A percentile compares a stretch with the other conserved stretches of the same genome.
phyloP scores from a whole-genome alignment of 1,140 invertebrate genomes.

The Diorhabda carinulata region DNA sequence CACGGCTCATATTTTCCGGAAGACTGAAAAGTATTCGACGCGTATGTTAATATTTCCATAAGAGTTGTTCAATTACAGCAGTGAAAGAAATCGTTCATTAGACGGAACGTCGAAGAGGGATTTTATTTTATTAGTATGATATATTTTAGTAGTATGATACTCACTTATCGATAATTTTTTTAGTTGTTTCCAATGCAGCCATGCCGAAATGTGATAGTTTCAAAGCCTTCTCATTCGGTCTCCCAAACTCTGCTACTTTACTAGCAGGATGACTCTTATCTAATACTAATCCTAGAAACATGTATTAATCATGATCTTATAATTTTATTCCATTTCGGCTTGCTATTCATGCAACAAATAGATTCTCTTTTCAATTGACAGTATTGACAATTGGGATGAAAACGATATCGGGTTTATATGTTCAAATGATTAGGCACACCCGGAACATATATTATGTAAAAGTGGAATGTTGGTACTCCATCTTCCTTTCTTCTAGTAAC shows the following conservation, averaged over 20 bases:
- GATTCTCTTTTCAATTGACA: neutral
- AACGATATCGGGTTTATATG: too few relatives aligned
- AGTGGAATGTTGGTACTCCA: too few relatives aligned
- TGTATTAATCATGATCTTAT: neutral
- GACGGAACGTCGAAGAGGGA: too few relatives aligned
- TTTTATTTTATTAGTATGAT: too few relatives aligned
- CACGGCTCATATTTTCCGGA: slow-evolving; percentile 31
- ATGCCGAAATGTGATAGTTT: slow-evolving; percentile 64
- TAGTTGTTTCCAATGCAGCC: slow-evolving; percentile 62
- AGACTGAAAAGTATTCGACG: slow-evolving; percentile 25
- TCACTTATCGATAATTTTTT: slow-evolving; percentile 47
- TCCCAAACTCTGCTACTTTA: slow-evolving; percentile 71
- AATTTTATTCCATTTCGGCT: neutral
- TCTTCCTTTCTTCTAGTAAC: too few relatives aligned
- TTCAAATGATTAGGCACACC: too few relatives aligned
- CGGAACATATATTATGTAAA: too few relatives aligned
- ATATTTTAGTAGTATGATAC: slow-evolving; percentile 10
- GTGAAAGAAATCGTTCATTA: too few relatives aligned
- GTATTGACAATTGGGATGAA: slow-evolving; percentile 5
- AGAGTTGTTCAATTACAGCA: too few relatives aligned
- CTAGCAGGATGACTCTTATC: slow-evolving; percentile 63
- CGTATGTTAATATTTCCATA: too few relatives aligned
- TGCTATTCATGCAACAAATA: neutral
- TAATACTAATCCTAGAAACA: slow-evolving; percentile 60
- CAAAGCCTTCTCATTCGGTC: slow-evolving; percentile 60